Evolutionary conservation across 2,113 vertebrate genomes (phyloP).

Genomic region (Psophia crepitans): DNA sequence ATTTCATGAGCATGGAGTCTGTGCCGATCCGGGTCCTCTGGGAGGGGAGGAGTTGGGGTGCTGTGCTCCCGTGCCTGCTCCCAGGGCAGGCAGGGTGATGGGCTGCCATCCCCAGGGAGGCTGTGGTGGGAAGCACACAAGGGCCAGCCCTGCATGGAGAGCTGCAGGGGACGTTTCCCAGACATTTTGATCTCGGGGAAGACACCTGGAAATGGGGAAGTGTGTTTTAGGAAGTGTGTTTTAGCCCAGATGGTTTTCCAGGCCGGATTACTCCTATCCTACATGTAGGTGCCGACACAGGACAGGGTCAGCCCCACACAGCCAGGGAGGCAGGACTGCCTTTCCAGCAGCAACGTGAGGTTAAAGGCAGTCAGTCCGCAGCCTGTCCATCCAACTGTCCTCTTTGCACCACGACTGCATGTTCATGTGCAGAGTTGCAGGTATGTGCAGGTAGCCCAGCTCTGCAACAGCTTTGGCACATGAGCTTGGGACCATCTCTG

Average conservation of each 20-base stretch:
- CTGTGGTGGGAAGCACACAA: neutral
- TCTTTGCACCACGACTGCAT: fast-evolving
- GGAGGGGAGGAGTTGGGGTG: neutral
- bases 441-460: neutral
- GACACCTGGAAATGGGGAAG: neutral
- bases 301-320: fast-evolving
- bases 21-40: neutral
- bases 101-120: neutral
- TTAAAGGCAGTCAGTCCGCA: neutral
- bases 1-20: fast-evolving
- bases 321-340: neutral
- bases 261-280: neutral
- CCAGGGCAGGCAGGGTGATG: neutral
- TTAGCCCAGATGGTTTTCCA: neutral
- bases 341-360: neutral
- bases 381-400: neutral
- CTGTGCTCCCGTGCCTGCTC: neutral
- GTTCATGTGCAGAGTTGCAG: neutral
- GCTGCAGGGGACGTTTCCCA: fast-evolving
- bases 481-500: neutral
- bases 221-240: neutral
- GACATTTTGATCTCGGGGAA: neutral
- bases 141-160: fast-evolving
- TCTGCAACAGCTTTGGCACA: neutral
- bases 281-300: no score